phyloP scores from a whole-genome alignment of 2,113 vertebrate species.

The Herpailurus yagouaroundi region DNA sequence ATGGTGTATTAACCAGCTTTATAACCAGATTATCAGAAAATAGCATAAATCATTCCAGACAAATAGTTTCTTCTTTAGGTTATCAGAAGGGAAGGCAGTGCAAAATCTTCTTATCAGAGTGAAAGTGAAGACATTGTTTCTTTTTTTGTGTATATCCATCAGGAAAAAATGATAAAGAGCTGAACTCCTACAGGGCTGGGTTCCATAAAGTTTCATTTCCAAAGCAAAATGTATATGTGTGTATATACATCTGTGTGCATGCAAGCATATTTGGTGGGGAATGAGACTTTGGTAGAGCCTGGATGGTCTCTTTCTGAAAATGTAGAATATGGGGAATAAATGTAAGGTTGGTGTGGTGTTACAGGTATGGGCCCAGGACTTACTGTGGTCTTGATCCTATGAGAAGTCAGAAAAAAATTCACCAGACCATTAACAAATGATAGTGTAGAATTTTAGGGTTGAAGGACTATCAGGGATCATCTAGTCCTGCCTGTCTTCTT shows the following conservation, averaged over 20 bases:
- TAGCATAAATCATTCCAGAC: neutral
- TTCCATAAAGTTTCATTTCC: neutral
- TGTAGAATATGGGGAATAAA: neutral
- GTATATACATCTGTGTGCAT: accelerated
- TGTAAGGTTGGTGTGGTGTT: neutral
- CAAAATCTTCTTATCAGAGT: neutral
- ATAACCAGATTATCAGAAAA: neutral
- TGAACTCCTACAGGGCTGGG: neutral
- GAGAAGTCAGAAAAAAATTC: neutral
- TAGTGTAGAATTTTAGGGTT: neutral
- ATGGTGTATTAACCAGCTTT: neutral
- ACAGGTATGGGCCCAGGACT: neutral
- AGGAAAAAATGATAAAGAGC: neutral
- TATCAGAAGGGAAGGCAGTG: neutral
- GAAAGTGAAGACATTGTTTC: neutral
- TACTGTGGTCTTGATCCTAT: neutral
- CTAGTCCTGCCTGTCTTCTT: neutral
- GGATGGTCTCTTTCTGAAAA: neutral
- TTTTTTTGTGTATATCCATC: neutral
- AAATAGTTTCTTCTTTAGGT: neutral
- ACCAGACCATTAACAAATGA: neutral
- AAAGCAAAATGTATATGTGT: neutral
- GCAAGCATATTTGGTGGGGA: neutral
- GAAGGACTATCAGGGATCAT: neutral
- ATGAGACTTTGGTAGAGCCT: neutral